phyloP scores from a whole-genome alignment of 2,113 vertebrate species.

The Ramphastos sulfuratus region DNA sequence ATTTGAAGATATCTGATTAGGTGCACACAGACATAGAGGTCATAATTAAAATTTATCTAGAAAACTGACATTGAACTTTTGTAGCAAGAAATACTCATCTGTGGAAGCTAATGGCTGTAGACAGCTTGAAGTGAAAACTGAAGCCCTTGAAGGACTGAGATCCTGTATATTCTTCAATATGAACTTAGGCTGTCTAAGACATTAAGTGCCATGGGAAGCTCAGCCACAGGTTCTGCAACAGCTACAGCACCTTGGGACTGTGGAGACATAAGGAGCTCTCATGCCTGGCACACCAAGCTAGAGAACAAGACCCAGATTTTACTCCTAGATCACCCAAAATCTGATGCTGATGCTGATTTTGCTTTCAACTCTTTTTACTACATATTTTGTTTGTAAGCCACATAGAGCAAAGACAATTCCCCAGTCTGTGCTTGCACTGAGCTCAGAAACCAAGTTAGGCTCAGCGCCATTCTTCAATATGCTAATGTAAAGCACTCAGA shows the following conservation, averaged over 20 bases:
- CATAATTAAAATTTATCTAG: not conserved
- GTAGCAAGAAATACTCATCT: not conserved
- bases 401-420: not conserved
- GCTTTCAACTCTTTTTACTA: not conserved
- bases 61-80: not conserved
- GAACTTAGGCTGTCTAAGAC: not conserved
- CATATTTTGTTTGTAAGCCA: not conserved
- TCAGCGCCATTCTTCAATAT: not conserved
- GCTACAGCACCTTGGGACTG: not conserved
- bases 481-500: not conserved
- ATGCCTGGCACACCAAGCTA: not conserved
- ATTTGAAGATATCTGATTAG: not conserved
- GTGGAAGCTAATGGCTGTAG: not conserved
- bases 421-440: rapidly evolving
- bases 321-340: not conserved
- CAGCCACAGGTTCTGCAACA: not conserved
- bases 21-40: not conserved
- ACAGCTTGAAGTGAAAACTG: not conserved
- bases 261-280: not conserved
- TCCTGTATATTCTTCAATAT: not conserved
- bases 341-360: not conserved
- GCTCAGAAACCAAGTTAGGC: not conserved
- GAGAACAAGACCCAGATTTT: not conserved
- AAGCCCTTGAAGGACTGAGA: not conserved
- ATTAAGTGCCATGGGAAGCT: not conserved